Evolutionary conservation across 2,888 invertebrate genomes (phyloP).

Genomic region (Meiosimyza decipiens): DNA sequence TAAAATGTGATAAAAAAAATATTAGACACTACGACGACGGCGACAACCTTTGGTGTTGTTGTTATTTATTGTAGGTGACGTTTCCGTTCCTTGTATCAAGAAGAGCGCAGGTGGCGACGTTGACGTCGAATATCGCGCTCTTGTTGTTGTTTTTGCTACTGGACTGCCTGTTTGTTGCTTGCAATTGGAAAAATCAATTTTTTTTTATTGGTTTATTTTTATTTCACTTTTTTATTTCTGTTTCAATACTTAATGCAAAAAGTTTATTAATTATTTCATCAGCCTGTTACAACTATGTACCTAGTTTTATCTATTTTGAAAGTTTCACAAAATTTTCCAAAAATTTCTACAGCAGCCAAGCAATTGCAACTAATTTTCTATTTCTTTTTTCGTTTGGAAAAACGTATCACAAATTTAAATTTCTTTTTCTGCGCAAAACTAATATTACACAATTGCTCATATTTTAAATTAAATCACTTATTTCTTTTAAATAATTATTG

Average conservation of each 20-base stretch:
- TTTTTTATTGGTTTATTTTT: background rate
- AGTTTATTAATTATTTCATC: conserved; percentile 3
- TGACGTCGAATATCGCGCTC: background rate
- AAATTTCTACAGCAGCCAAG: background rate
- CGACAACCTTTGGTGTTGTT: background rate
- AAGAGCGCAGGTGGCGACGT: no score
- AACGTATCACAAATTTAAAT: background rate
- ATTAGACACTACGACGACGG: conserved; percentile 13
- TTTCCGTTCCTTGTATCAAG: no score
- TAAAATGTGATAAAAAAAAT: background rate
- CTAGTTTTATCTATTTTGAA: background rate
- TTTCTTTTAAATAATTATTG: background rate
- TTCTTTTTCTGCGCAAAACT: conserved; percentile 21
- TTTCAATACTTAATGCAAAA: background rate
- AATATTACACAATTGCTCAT: conserved; percentile 20
- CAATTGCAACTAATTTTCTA: conserved; percentile 25
- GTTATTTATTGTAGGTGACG: no score
- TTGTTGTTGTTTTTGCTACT: background rate
- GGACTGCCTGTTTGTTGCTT: background rate
- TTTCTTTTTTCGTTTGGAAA: conserved; percentile 8
- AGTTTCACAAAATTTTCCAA: conserved; percentile 11
- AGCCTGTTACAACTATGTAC: background rate
- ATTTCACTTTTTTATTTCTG: background rate
- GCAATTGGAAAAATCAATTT: conserved; percentile 32
- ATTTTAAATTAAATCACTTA: background rate